Percentiles rank a stretch among this genome's conserved stretches.
phyloP scores from a whole-genome alignment of 2,113 vertebrate species.

The Actenoides lindsayi region DNA sequence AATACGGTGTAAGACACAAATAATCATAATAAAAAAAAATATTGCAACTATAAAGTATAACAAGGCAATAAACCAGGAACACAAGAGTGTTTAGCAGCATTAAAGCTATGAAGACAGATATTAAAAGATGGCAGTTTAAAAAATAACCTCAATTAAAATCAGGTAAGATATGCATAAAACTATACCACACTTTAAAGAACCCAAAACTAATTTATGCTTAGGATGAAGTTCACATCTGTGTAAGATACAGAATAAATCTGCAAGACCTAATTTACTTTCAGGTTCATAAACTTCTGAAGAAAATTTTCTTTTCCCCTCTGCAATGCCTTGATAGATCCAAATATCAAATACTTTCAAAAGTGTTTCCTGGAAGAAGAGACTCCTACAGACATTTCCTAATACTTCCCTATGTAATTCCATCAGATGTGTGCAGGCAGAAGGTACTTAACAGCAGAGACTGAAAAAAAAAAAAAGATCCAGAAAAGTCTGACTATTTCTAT shows the following conservation, averaged over 20 bases:
- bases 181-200: not conserved
- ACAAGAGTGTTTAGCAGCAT: not conserved
- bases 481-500: not conserved
- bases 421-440: not conserved
- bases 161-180: not conserved
- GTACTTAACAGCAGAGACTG: not conserved
- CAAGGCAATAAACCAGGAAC: slow-evolving; percentile 2
- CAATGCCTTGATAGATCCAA: not conserved
- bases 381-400: not conserved
- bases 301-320: not conserved
- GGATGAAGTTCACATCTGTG: not conserved
- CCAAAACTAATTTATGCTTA: slow-evolving; percentile 18
- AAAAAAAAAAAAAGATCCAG: not conserved
- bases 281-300: slow-evolving; percentile 10
- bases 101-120: slow-evolving; percentile 12
- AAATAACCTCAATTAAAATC: slow-evolving; percentile 26
- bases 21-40: slow-evolving; percentile 25
- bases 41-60: slow-evolving; percentile 9
- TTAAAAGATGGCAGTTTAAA: slow-evolving; percentile 24
- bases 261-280: not conserved
- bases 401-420: not conserved
- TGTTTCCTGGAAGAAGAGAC: not conserved
- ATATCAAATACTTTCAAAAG: not conserved
- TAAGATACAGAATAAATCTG: not conserved
- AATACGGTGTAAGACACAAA: not conserved